These are phyloP conservation scores for Anolis apletophallus DNA, from an alignment of 2,797 vertebrate species.

Conservation along the genomic window DNA sequence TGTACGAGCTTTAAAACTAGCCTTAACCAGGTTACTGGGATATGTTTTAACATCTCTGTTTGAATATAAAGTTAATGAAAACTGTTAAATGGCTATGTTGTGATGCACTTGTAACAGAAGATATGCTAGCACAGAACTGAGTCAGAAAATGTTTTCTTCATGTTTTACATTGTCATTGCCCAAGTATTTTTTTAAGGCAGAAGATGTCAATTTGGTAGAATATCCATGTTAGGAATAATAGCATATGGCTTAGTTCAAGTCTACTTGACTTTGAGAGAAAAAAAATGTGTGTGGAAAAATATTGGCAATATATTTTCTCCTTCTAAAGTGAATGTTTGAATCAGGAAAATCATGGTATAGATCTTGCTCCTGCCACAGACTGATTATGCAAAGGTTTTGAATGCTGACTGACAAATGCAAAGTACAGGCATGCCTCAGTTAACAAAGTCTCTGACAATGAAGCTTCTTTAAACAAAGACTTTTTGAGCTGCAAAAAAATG, in stretches of 20 bases:
- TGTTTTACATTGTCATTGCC: neutral
- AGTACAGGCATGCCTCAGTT: too few relatives aligned
- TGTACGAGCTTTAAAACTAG: slow-evolving; percentile 7
- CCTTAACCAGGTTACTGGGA: neutral
- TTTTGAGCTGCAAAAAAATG: too few relatives aligned
- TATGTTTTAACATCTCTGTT: neutral
- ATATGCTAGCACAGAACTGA: neutral
- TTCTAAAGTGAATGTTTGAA: neutral
- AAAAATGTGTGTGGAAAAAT: neutral
- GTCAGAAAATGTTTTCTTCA: neutral
- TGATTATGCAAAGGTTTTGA: neutral
- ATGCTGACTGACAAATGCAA: neutral
- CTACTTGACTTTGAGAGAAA: neutral
- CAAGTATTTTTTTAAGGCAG: neutral
- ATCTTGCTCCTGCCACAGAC: neutral
- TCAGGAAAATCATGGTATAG: neutral
- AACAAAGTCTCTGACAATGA: too few relatives aligned
- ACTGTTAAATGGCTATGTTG: neutral
- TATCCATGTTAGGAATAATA: neutral
- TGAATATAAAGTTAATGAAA: neutral
- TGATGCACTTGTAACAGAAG: neutral
- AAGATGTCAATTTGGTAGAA: neutral
- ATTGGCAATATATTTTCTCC: neutral
- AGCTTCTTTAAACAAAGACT: too few relatives aligned
- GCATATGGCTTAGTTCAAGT: neutral